A percentile compares a stretch with the other conserved stretches of the same genome.
Evolutionary conservation across 2,888 invertebrate genomes (phyloP).

Genomic region (Eupithecia subfuscata): DNA sequence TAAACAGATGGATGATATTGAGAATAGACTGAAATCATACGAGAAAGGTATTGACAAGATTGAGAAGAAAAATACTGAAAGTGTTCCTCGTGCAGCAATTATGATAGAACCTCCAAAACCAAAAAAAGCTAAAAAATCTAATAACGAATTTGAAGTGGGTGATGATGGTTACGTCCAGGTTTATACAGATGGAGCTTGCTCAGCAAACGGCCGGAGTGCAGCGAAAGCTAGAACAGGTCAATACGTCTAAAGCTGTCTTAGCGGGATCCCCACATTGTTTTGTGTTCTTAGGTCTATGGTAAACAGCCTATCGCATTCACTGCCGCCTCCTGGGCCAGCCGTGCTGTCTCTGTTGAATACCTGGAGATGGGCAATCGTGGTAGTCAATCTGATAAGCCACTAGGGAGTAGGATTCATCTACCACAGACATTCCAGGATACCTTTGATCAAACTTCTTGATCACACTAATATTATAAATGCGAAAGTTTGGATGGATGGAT

Average conservation of each 20-base stretch:
- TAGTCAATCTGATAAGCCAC: no score
- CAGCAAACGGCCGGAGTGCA: slow-evolving; percentile 89
- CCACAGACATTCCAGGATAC: not conserved
- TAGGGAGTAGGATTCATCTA: not conserved
- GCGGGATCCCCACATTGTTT: not conserved
- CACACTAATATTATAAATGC: no score
- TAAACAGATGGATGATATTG: slow-evolving; percentile 78
- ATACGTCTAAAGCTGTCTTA: not conserved
- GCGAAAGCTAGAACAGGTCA: slow-evolving; percentile 86
- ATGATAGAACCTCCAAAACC: slow-evolving; percentile 67
- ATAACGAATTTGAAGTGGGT: slow-evolving; percentile 70
- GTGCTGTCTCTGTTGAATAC: no score
- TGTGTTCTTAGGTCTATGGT: no score
- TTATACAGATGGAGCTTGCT: slow-evolving; percentile 97
- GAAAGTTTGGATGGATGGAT: no score
- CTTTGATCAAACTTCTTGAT: not conserved
- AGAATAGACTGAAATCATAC: slow-evolving; percentile 69
- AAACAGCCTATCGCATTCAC: no score
- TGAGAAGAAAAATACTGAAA: slow-evolving; percentile 55
- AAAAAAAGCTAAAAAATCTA: slow-evolving; percentile 48
- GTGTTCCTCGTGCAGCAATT: slow-evolving; percentile 54
- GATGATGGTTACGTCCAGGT: slow-evolving; percentile 84
- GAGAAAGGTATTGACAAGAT: slow-evolving; percentile 72
- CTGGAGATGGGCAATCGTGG: no score
- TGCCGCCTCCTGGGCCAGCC: no score